These are phyloP conservation scores for Subanguina moxae DNA, from an alignment of 1,140 invertebrate genomes.

Conservation along the genomic window DNA sequence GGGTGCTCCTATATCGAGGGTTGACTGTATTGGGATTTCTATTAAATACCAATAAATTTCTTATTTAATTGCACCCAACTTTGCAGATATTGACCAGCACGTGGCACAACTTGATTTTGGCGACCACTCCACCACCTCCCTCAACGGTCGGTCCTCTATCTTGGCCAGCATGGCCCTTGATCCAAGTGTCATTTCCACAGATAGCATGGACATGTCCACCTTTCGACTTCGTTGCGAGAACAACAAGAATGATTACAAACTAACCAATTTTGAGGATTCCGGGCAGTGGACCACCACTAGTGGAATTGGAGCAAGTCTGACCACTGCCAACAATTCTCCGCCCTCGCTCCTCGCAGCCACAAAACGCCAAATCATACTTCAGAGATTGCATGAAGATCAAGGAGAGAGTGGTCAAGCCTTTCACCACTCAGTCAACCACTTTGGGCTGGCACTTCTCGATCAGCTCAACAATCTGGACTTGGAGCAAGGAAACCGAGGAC, in stretches of 20 bases:
- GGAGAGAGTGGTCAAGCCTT: not conserved
- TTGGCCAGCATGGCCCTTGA: conserved; percentile 21
- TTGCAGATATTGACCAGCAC: conserved; percentile 49
- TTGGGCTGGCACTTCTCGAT: conserved; percentile 1
- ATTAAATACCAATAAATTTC: too few relatives aligned
- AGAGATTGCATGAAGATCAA: not conserved
- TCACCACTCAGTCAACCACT: not conserved
- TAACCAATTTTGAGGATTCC: conserved; percentile 52
- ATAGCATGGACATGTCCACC: conserved; percentile 44
- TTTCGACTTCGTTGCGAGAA: conserved; percentile 46
- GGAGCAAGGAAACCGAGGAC: not conserved
- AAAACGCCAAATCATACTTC: not conserved
- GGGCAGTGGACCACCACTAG: conserved; percentile 55
- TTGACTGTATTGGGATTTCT: too few relatives aligned
- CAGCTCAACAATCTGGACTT: conserved; percentile 7
- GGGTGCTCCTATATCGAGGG: too few relatives aligned
- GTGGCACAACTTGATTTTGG: conserved; percentile 55
- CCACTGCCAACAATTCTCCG: conserved; percentile 2
- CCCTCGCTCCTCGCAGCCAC: conserved; percentile 13
- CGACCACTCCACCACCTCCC: conserved; percentile 29
- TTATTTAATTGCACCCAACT: too few relatives aligned
- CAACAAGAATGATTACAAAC: conserved; percentile 58
- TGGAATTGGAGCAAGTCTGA: conserved; percentile 19
- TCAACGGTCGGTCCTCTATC: conserved; percentile 23
- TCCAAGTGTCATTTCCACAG: conserved; percentile 11